phyloP scores from a whole-genome alignment of 1,140 invertebrate species.

The Drosophila funebris region DNA sequence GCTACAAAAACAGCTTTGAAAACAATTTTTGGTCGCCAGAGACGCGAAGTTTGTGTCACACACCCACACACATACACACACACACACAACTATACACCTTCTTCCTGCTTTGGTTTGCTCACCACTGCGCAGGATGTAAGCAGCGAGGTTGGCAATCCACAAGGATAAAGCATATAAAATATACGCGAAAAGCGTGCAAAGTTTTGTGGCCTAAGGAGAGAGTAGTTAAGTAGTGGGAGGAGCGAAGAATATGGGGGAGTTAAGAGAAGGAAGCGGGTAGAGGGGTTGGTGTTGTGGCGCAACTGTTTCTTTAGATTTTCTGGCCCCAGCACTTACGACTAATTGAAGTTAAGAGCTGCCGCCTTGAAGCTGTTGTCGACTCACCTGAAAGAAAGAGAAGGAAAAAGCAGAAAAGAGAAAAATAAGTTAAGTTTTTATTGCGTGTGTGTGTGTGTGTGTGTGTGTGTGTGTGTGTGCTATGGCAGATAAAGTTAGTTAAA shows the following conservation, averaged over 20 bases:
- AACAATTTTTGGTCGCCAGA: constrained; percentile 54
- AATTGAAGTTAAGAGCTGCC: constrained; percentile 68
- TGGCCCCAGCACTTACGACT: constrained; percentile 69
- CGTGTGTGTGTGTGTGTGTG: not conserved
- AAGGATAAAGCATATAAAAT: constrained; percentile 48
- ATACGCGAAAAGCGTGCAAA: constrained; percentile 47
- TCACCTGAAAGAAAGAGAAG: constrained; percentile 61
- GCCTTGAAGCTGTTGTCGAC: constrained; percentile 36
- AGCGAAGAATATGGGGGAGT: not conserved
- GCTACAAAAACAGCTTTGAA: constrained; percentile 49
- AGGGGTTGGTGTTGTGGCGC: constrained; percentile 15
- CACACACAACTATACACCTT: not conserved
- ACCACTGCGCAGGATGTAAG: constrained; percentile 19
- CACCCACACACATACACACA: not conserved
- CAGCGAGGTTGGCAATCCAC: constrained; percentile 12
- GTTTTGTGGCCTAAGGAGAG: constrained; percentile 10
- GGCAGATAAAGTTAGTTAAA: constrained; percentile 68
- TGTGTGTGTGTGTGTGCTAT: not conserved
- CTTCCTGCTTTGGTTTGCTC: constrained; percentile 11
- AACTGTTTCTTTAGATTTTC: constrained; percentile 15
- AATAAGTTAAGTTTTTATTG: constrained; percentile 6
- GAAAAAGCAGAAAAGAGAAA: not conserved
- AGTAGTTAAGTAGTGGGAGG: not conserved
- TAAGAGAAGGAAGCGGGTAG: not conserved
- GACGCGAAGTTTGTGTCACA: constrained; percentile 37